phyloP scores from a whole-genome alignment of 2,888 invertebrate genomes.

The Drosophila tripunctata region DNA sequence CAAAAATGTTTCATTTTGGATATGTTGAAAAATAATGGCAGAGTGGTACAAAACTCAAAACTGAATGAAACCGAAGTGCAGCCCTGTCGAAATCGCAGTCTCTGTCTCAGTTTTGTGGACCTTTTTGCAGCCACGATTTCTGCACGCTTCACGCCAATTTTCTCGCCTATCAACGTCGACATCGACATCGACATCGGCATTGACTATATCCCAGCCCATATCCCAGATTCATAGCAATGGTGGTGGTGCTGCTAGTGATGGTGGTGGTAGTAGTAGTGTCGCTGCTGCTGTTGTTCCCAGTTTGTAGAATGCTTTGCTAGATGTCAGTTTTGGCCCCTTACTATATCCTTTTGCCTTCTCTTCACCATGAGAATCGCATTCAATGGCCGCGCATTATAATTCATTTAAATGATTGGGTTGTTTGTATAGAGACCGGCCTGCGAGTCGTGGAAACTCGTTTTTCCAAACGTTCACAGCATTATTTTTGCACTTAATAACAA shows the following conservation, averaged over 20 bases:
- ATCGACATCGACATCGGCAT: constrained; percentile 49
- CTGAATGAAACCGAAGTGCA: constrained; percentile 12
- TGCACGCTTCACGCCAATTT: constrained; percentile 85
- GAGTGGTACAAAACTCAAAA: constrained; percentile 25
- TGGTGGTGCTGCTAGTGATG: constrained; percentile 14
- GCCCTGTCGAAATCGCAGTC: constrained; percentile 3
- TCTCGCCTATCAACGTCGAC: constrained; percentile 80
- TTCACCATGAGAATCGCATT: constrained; percentile 49
- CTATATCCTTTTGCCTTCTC: constrained; percentile 40
- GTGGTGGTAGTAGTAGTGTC: constrained; percentile 34
- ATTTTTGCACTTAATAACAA: constrained; percentile 7
- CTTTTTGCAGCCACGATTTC: constrained; percentile 76
- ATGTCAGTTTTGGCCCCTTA: constrained; percentile 29
- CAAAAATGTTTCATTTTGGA: constrained; percentile 79
- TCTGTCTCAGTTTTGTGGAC: constrained; percentile 18
- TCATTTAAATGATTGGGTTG: constrained; percentile 78
- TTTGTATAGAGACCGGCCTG: constrained; percentile 56
- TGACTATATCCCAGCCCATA: constrained; percentile 37
- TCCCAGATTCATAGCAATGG: constrained; percentile 28
- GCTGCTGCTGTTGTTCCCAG: constrained; percentile 9
- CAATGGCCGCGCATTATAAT: constrained; percentile 65
- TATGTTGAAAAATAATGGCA: constrained; percentile 76
- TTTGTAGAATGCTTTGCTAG: constrained; percentile 24
- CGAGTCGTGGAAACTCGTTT: constrained; percentile 67
- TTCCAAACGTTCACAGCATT: constrained; percentile 58